Conservation (phyloP, 2,888 invertebrate genomes). For the Diarsia mendica region DNA sequence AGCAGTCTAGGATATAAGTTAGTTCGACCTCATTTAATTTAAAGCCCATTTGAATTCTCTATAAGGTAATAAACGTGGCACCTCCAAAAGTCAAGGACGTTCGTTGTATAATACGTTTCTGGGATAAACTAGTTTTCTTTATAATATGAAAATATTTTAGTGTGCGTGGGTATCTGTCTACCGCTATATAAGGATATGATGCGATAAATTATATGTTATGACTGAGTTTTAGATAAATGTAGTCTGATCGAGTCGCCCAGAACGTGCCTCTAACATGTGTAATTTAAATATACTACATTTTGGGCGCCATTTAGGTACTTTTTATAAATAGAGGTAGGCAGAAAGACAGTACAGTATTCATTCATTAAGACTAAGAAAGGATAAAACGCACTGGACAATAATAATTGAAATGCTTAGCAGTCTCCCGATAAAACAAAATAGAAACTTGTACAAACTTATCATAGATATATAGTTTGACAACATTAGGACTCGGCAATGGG, state of each 20-base stretch:
- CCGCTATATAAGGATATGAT: conserved; percentile 18
- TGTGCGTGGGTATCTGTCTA: conserved; percentile 40
- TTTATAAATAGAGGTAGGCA: not conserved
- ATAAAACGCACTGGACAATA: not conserved
- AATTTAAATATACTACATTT: not conserved
- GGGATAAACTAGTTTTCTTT: conserved; percentile 49
- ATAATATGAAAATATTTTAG: conserved; percentile 24
- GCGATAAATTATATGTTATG: conserved; percentile 29
- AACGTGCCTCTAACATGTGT: not conserved
- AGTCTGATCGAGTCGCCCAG: not conserved
- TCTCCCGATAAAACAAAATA: not conserved
- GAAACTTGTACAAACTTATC: not conserved
- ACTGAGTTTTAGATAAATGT: conserved; percentile 12
- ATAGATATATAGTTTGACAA: not conserved
- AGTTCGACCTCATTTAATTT: conserved; percentile 28
- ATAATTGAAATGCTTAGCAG: not conserved
- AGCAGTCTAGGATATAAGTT: conserved; percentile 4
- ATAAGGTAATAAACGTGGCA: conserved; percentile 23
- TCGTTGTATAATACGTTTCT: conserved; percentile 27
- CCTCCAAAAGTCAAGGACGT: conserved; percentile 49
- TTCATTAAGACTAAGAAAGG: not conserved
- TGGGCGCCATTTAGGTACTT: not conserved
- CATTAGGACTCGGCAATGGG: no score
- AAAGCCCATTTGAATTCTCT: conserved; percentile 20
- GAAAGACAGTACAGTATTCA: not conserved